These are phyloP conservation scores for Toxotes lorentzi DNA, from an alignment of 2,797 vertebrate genomes.

Conservation along the genomic window DNA sequence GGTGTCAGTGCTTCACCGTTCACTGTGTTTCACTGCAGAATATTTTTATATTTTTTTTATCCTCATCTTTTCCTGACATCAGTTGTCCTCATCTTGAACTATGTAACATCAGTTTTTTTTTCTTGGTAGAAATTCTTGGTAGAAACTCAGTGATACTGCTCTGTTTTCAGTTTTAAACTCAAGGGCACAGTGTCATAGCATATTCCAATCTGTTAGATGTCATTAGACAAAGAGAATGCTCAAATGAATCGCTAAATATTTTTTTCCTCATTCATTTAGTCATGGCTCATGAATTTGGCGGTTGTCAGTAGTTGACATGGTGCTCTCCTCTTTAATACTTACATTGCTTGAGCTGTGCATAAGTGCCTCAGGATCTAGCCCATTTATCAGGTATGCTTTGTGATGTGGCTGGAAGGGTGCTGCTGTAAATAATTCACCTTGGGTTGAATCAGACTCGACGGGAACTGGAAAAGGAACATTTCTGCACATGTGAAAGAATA, in stretches of 20 bases:
- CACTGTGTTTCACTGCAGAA: background rate
- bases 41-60: background rate
- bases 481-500: conserved; percentile 39
- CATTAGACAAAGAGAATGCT: conserved; percentile 26
- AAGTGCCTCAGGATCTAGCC: conserved; percentile 48
- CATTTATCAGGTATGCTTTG: conserved; percentile 75
- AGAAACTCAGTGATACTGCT: background rate
- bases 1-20: background rate
- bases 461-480: conserved; percentile 40
- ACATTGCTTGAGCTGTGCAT: conserved; percentile 30
- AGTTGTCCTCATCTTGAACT: conserved; percentile 5
- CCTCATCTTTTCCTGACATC: background rate
- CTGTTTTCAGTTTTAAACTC: conserved; percentile 4
- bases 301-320: conserved; percentile 37
- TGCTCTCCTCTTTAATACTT: conserved; percentile 38
- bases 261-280: conserved; percentile 24
- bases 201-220: conserved; percentile 14
- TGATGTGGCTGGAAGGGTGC: conserved; percentile 64
- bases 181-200: background rate
- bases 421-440: conserved; percentile 72
- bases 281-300: conserved; percentile 36
- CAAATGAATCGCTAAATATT: conserved; percentile 18
- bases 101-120: background rate
- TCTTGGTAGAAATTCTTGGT: too few species aligned
- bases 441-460: conserved; percentile 39